Percentiles rank a stretch among this genome's conserved stretches.
Conservation (phyloP, 2,888 invertebrate genomes). For the Drosophila sordidula region DNA sequence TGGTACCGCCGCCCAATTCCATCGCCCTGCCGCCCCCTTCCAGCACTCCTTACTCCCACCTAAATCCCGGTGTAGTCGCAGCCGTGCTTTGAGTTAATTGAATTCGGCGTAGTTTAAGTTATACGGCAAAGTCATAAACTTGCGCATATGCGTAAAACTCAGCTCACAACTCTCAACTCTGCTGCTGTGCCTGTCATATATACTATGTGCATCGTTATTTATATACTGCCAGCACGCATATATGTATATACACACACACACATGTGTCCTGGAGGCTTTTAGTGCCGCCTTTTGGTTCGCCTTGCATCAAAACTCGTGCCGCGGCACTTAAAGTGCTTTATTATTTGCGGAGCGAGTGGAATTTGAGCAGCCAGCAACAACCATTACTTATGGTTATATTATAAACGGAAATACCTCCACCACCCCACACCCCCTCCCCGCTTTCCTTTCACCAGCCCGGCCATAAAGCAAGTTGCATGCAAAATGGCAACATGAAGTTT, state of each 20-base stretch:
- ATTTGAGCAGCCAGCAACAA: constrained; percentile 29
- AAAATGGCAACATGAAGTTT: constrained; percentile 3
- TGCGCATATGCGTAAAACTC: constrained; percentile 66
- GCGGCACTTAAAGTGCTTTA: constrained; percentile 65
- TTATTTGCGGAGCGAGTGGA: constrained; percentile 44
- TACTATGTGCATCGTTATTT: constrained; percentile 43
- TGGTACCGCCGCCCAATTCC: constrained; percentile 20
- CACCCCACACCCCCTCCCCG: neutral
- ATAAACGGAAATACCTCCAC: constrained; percentile 6
- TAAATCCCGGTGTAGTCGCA: constrained; percentile 17
- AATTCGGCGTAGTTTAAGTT: constrained; percentile 71
- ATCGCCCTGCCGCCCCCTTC: neutral
- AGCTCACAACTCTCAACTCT: constrained; percentile 18
- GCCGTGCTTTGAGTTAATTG: constrained; percentile 65
- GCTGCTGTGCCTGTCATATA: constrained; percentile 34
- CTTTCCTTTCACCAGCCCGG: neutral
- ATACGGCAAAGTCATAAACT: constrained; percentile 68
- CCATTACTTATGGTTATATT: constrained; percentile 29
- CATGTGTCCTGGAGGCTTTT: constrained; percentile 35
- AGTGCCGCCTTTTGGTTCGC: constrained; percentile 45
- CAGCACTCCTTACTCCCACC: neutral
- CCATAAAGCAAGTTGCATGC: constrained; percentile 12
- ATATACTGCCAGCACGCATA: constrained; percentile 51
- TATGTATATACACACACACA: neutral
- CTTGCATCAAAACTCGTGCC: constrained; percentile 43